Percentiles rank a stretch among this genome's conserved stretches.
phyloP scores from a whole-genome alignment of 2,888 invertebrate species.

The Balanococcus diminutus region DNA sequence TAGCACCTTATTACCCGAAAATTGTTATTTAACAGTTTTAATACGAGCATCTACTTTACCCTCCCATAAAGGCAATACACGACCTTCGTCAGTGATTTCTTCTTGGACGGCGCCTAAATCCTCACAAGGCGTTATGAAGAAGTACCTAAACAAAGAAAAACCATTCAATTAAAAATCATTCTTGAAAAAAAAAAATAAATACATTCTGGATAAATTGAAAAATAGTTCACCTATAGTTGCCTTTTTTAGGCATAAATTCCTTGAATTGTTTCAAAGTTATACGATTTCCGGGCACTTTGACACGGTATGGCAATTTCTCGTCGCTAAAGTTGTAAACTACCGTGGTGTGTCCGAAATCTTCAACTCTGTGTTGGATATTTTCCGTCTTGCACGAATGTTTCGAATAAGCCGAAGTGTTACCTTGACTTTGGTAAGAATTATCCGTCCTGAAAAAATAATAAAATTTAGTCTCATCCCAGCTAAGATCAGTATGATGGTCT shows the following conservation, averaged over 20 bases:
- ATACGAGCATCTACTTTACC: conserved; percentile 95
- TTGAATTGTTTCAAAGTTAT: conserved; percentile 92
- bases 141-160: conserved; percentile 72
- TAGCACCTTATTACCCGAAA: background rate
- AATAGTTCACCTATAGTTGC: conserved; percentile 78
- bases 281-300: conserved; percentile 83
- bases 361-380: conserved; percentile 2
- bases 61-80: conserved; percentile 90
- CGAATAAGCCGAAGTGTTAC: background rate
- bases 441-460: background rate
- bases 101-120: conserved; percentile 93
- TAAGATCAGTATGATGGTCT: no score
- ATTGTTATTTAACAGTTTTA: conserved; percentile 71
- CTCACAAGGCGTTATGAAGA: conserved; percentile 92
- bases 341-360: conserved; percentile 67
- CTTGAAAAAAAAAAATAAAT: no score
- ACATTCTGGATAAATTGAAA: no score
- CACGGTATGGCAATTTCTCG: conserved; percentile 90
- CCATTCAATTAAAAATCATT: background rate
- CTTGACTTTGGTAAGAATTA: background rate
- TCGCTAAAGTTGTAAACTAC: conserved; percentile 91
- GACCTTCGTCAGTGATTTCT: conserved; percentile 87
- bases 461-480: no score
- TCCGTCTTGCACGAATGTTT: background rate
- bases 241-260: conserved; percentile 90